Percentiles rank a stretch among this genome's conserved stretches.
Evolutionary conservation across 2,888 invertebrate species (phyloP).

Genomic region (Oligia latruncula): DNA sequence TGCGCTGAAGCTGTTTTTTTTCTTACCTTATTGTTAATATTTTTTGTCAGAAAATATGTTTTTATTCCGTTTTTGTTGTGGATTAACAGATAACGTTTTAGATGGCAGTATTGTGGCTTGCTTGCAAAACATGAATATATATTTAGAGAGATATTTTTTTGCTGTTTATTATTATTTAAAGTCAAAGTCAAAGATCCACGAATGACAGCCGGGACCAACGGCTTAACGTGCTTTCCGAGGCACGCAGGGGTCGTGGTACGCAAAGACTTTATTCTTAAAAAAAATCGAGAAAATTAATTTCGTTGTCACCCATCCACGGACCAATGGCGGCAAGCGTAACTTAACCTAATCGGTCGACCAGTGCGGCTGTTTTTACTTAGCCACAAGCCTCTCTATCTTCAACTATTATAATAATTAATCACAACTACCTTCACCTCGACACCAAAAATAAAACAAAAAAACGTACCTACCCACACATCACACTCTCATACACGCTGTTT

Average conservation of each 20-base stretch:
- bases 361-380: no score
- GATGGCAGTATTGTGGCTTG: not conserved
- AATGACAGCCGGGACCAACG: no score
- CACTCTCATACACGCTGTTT: slow-evolving; percentile 18
- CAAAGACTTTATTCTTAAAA: no score
- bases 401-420: slow-evolving; percentile 41
- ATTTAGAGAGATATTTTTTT: not conserved
- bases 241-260: no score
- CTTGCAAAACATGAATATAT: not conserved
- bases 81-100: slow-evolving; percentile 23
- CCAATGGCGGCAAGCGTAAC: no score
- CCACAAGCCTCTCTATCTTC: no score
- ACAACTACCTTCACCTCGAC: slow-evolving; percentile 22
- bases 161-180: not conserved
- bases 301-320: no score
- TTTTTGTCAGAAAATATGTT: slow-evolving; percentile 14
- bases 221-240: no score
- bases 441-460: slow-evolving; percentile 37
- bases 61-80: slow-evolving; percentile 7
- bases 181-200: no score
- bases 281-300: no score
- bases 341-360: no score
- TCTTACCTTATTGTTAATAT: not conserved
- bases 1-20: slow-evolving; percentile 15
- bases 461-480: not conserved